Conservation (phyloP, 2,797 vertebrate species). For the Heliangelus exortis region DNA sequence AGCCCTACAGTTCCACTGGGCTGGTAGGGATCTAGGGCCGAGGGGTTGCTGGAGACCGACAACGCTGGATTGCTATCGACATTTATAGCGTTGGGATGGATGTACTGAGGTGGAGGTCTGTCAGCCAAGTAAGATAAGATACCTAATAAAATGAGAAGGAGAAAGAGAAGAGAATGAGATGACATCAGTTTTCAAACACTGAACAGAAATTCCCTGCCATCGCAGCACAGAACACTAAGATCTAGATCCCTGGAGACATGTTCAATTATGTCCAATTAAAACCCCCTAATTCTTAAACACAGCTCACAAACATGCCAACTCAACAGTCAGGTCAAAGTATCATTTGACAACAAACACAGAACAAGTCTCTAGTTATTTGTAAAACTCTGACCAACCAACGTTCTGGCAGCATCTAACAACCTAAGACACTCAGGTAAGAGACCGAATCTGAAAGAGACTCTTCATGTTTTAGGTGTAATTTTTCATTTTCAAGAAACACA, state of each 20-base stretch:
- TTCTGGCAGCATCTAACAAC: background rate
- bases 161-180: background rate
- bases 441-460: background rate
- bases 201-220: background rate
- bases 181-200: background rate
- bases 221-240: rapidly evolving
- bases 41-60: conserved; percentile 87
- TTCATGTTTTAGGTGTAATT: background rate
- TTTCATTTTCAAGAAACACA: background rate
- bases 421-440: background rate
- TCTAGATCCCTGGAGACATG: background rate
- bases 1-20: conserved; percentile 87
- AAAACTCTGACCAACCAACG: background rate
- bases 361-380: background rate
- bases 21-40: conserved; percentile 91
- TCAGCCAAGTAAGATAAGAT: conserved; percentile 98
- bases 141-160: conserved; percentile 77
- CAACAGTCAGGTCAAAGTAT: background rate
- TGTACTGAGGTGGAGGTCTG: conserved; percentile 97
- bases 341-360: background rate
- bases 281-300: background rate
- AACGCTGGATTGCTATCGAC: conserved; percentile 88
- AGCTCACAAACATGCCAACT: background rate
- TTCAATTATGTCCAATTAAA: background rate
- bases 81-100: conserved; percentile 93